Conservation (phyloP, 2,797 vertebrate species). For the Rhabdomys pumilio region DNA sequence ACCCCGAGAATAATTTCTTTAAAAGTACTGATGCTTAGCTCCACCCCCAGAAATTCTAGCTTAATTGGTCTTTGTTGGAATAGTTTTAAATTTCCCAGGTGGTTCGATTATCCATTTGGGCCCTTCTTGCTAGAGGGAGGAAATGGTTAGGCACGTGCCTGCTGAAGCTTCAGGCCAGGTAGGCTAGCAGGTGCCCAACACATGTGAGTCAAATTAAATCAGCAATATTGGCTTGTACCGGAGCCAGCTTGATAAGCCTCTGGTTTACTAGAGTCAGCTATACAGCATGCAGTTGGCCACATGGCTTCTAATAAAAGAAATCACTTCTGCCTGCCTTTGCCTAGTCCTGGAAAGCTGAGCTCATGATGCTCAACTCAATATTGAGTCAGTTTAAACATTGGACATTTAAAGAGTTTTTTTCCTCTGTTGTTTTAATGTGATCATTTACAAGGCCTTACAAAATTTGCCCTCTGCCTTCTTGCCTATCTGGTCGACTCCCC, state of each 20-base stretch:
- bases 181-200: conserved; percentile 78
- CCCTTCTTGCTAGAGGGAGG: conserved; percentile 35
- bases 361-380: conserved; percentile 65
- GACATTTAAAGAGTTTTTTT: conserved; percentile 70
- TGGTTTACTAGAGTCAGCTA: conserved; percentile 69
- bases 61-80: conserved; percentile 55
- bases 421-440: conserved; percentile 70
- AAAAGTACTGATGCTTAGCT: conserved; percentile 37
- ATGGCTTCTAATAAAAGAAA: conserved; percentile 80
- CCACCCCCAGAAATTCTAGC: not conserved
- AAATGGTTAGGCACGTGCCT: conserved; percentile 58
- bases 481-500: conserved; percentile 10
- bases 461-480: conserved; percentile 47
- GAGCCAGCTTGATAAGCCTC: conserved; percentile 78
- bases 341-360: conserved; percentile 64
- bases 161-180: conserved; percentile 62
- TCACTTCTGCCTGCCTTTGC: conserved; percentile 72
- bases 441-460: conserved; percentile 73
- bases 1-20: conserved; percentile 55
- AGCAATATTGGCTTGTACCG: conserved; percentile 72
- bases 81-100: conserved; percentile 62
- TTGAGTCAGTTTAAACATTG: conserved; percentile 66
- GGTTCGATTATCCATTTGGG: conserved; percentile 38
- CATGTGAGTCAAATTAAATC: conserved; percentile 71
- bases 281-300: conserved; percentile 67